A percentile compares a stretch with the other conserved stretches of the same genome.
These are phyloP conservation scores for Strigamia transsilvanica DNA, from an alignment of 2,888 invertebrate genomes.

Conservation along the genomic window DNA sequence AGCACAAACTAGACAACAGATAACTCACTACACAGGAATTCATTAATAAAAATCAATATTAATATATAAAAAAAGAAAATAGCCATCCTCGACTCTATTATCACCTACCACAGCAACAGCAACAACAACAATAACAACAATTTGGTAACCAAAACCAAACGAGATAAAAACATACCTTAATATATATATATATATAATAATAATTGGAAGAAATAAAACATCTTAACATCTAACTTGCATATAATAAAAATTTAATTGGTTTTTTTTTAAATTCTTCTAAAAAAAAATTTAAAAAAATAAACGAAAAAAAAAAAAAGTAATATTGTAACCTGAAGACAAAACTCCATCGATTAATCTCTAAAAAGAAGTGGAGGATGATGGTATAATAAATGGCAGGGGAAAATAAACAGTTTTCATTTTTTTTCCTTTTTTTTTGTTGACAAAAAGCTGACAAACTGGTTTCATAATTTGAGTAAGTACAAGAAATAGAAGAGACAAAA, in stretches of 20 bases:
- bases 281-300: background rate
- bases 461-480: constrained; percentile 42
- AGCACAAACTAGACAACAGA: constrained; percentile 48
- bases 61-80: background rate
- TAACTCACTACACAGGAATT: constrained; percentile 45
- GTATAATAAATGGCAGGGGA: constrained; percentile 14
- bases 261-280: background rate
- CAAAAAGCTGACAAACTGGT: constrained; percentile 41
- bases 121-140: constrained; percentile 43
- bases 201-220: background rate
- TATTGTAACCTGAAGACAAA: background rate
- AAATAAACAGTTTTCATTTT: background rate
- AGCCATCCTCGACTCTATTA: constrained; percentile 29
- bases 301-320: background rate
- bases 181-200: background rate
- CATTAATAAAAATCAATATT: constrained; percentile 17
- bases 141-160: background rate
- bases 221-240: constrained; percentile 20
- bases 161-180: background rate
- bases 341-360: constrained; percentile 39
- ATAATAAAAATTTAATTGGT: background rate
- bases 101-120: constrained; percentile 34
- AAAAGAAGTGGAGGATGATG: constrained; percentile 28
- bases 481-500: constrained; percentile 48
- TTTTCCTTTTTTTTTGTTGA: background rate